These are phyloP conservation scores for Caenorhabditis remanei DNA, from an alignment of 1,140 invertebrate species.

Conservation along the genomic window DNA sequence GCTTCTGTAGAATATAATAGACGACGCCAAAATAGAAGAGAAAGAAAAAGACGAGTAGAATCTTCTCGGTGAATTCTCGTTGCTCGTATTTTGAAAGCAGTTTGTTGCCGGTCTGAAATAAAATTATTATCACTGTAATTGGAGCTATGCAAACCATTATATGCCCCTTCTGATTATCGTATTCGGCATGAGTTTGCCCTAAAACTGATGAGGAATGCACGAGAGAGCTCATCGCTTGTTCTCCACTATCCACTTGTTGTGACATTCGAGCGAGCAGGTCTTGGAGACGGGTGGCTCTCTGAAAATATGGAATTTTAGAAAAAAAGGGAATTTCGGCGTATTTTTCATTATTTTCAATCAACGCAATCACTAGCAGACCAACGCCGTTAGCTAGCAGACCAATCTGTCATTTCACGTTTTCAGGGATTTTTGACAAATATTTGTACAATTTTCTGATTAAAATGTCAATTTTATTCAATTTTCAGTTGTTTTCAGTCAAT, in stretches of 20 bases:
- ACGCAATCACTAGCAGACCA: too few relatives aligned
- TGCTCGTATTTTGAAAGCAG: slow-evolving; percentile 92
- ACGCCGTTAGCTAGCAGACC: neutral
- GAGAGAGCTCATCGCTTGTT: slow-evolving; percentile 86
- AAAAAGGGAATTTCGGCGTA: too few relatives aligned
- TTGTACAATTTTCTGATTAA: too few relatives aligned
- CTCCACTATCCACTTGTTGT: slow-evolving; percentile 88
- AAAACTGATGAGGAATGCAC: slow-evolving; percentile 79
- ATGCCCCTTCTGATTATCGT: slow-evolving; percentile 48
- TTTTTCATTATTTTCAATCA: too few relatives aligned
- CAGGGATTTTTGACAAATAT: neutral
- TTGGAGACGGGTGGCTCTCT: slow-evolving; percentile 85
- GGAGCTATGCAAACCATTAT: slow-evolving; percentile 39
- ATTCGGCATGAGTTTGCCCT: slow-evolving; percentile 62
- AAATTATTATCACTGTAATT: too few relatives aligned
- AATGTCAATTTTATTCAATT: too few relatives aligned
- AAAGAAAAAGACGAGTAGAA: slow-evolving; percentile 89
- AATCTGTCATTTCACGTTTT: neutral
- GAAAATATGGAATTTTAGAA: neutral
- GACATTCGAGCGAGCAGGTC: slow-evolving; percentile 87
- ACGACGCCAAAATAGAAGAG: slow-evolving; percentile 92
- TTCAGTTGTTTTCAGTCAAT: too few relatives aligned
- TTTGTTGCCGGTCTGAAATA: slow-evolving; percentile 85
- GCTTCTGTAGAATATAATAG: slow-evolving; percentile 90
- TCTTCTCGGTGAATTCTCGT: slow-evolving; percentile 93